phyloP scores from a whole-genome alignment of 1,140 invertebrate genomes.

The Drosophila pruinosa region DNA sequence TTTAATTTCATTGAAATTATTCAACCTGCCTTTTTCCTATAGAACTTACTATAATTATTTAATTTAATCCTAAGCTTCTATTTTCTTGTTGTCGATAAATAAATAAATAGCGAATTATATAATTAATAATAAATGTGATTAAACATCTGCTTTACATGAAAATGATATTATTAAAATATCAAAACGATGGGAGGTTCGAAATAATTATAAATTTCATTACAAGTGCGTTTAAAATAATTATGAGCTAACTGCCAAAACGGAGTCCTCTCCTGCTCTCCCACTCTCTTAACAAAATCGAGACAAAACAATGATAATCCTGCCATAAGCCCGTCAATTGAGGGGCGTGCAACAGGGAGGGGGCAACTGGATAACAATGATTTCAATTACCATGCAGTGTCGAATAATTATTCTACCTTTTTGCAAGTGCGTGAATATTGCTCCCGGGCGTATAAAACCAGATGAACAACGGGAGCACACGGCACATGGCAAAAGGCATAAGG shows the following conservation, averaged over 20 bases:
- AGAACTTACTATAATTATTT: too few relatives aligned
- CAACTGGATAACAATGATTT: constrained; percentile 79
- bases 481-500: background rate
- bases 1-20: too few relatives aligned
- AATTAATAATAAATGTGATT: too few relatives aligned
- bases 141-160: background rate
- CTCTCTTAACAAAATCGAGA: constrained; percentile 36
- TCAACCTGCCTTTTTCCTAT: too few relatives aligned
- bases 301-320: constrained; percentile 70
- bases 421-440: constrained; percentile 81
- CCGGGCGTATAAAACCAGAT: constrained; percentile 81
- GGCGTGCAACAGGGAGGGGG: background rate
- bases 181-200: background rate
- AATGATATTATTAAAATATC: background rate
- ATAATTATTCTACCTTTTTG: constrained; percentile 80
- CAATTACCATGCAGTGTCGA: constrained; percentile 81
- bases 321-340: constrained; percentile 49
- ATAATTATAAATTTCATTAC: constrained; percentile 56
- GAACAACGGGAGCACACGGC: constrained; percentile 30
- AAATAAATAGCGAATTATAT: too few relatives aligned
- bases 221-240: constrained; percentile 52
- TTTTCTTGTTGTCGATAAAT: too few relatives aligned
- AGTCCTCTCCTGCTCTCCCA: constrained; percentile 9
- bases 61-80: too few relatives aligned
- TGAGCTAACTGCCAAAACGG: constrained; percentile 38